Conservation (phyloP, 1,140 invertebrate species). For the Cydia strobilella region DNA sequence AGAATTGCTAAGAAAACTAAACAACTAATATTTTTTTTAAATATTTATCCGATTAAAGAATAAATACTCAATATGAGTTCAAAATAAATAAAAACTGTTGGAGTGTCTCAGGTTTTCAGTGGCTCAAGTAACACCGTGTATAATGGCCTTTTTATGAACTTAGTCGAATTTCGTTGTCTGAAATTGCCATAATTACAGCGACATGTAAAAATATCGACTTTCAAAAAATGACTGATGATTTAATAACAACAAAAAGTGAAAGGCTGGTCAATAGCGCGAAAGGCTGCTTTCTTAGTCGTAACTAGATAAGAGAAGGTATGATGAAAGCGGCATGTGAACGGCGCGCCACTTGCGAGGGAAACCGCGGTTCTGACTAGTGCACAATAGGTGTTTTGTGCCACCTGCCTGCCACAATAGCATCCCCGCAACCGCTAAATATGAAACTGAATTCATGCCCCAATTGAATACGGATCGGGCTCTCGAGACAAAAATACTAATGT, state of each 20-base stretch:
- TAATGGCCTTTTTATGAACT: constrained; percentile 50
- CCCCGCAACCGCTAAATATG: constrained; percentile 25
- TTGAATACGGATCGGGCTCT: constrained; percentile 35
- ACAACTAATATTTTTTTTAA: too few relatives aligned
- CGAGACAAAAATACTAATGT: constrained; percentile 39
- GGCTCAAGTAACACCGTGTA: too few relatives aligned
- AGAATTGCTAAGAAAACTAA: too few relatives aligned
- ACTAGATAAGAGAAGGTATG: constrained; percentile 54
- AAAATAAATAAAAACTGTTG: too few relatives aligned
- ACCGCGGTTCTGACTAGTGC: constrained; percentile 37
- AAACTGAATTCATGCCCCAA: constrained; percentile 16
- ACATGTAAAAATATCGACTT: constrained; percentile 28
- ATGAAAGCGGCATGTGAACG: constrained; percentile 71
- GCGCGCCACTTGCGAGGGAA: constrained; percentile 49
- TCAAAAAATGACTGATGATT: constrained; percentile 44
- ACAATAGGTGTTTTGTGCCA: constrained; percentile 39
- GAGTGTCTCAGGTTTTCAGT: too few relatives aligned
- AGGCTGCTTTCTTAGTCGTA: constrained; percentile 61
- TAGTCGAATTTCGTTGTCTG: constrained; percentile 14
- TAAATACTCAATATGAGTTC: too few relatives aligned
- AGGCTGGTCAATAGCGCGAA: constrained; percentile 54
- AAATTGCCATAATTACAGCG: neutral
- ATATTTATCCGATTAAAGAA: too few relatives aligned
- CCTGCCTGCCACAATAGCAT: constrained; percentile 35
- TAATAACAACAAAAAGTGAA: constrained; percentile 70